A percentile compares a stretch with the other conserved stretches of the same genome.
Conservation (phyloP, 1,140 invertebrate genomes). For the Zaprionus kolodkinae region DNA sequence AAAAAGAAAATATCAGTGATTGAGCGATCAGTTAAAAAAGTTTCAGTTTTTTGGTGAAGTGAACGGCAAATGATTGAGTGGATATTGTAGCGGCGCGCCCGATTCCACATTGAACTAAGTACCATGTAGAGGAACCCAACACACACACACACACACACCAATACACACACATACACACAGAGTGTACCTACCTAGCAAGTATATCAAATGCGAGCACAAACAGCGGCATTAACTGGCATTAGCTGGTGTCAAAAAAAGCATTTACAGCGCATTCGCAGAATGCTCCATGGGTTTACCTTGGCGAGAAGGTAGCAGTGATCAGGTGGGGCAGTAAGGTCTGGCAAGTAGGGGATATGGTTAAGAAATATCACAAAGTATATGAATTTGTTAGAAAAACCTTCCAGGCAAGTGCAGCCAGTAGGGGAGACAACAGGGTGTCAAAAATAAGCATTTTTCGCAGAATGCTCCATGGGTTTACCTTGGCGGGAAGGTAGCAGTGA, state of each 20-base stretch:
- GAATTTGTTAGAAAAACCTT: not conserved
- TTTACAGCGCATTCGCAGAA: slow-evolving; percentile 49
- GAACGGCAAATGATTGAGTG: slow-evolving; percentile 76
- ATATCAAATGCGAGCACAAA: slow-evolving; percentile 42
- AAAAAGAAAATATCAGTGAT: slow-evolving; percentile 67
- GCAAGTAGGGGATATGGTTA: not conserved
- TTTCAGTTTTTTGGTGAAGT: slow-evolving; percentile 59
- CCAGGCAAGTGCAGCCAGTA: not conserved
- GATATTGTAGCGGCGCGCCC: slow-evolving; percentile 64
- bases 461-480: slow-evolving; percentile 39
- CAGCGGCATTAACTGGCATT: slow-evolving; percentile 69
- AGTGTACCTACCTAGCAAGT: not conserved
- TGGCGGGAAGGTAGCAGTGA: not conserved
- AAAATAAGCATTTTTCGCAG: slow-evolving; percentile 80
- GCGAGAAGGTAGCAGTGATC: not conserved
- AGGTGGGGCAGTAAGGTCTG: not conserved
- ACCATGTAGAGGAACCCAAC: not conserved
- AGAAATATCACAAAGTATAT: not conserved
- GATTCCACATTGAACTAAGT: slow-evolving; percentile 13
- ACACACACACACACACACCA: slow-evolving; percentile 2
- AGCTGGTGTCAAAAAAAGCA: slow-evolving; percentile 76
- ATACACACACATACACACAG: too few species aligned
- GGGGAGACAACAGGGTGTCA: slow-evolving; percentile 49
- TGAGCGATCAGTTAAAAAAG: slow-evolving; percentile 78
- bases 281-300: slow-evolving; percentile 23